Percentiles rank a stretch among this genome's conserved stretches.
phyloP scores from a whole-genome alignment of 2,888 invertebrate species.

The Pseudococcus longispinus region DNA sequence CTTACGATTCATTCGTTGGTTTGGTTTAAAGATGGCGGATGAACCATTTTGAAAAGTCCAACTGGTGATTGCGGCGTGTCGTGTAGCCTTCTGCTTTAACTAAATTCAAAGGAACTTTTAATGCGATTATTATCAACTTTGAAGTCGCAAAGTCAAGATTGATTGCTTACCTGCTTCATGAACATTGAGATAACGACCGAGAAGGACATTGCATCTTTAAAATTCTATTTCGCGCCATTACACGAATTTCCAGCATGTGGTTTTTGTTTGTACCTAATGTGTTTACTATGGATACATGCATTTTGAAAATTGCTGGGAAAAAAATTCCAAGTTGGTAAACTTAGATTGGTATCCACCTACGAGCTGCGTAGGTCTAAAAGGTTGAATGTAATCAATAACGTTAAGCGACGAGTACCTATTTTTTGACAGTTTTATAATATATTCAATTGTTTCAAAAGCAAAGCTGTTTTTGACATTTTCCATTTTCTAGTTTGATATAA shows the following conservation, averaged over 20 bases:
- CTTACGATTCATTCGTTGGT: background rate
- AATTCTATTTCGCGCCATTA: background rate
- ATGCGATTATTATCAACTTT: background rate
- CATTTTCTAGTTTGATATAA: background rate
- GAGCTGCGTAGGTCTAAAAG: background rate
- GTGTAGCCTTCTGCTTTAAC: background rate
- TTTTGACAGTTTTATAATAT: conserved; percentile 31
- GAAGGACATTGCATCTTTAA: background rate
- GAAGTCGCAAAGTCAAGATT: background rate
- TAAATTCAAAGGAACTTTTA: background rate
- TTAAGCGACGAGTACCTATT: background rate
- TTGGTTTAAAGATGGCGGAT: background rate
- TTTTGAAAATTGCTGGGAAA: background rate
- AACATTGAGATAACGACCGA: background rate
- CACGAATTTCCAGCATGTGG: background rate
- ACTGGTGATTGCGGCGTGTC: background rate
- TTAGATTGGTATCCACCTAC: background rate
- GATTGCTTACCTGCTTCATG: background rate
- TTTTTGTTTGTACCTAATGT: background rate
- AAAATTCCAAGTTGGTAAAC: background rate
- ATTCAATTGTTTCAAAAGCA: background rate
- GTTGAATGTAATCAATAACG: background rate
- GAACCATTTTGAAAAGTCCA: background rate
- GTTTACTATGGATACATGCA: background rate
- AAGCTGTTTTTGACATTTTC: conserved; percentile 24